phyloP scores from a whole-genome alignment of 2,888 invertebrate species.

The Poecilobothrus nobilitatus region DNA sequence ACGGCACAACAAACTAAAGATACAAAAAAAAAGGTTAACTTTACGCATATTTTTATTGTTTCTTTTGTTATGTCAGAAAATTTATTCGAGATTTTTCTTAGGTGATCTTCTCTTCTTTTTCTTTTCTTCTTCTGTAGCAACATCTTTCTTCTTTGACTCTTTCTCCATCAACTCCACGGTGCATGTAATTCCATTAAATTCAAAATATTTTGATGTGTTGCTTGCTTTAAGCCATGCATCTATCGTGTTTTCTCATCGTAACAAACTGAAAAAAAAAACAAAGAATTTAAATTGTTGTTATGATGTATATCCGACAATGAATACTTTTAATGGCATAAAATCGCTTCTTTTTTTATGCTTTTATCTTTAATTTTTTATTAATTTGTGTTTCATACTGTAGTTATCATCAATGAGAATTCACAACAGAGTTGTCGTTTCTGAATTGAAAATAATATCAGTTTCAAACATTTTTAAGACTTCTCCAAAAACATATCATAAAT shows the following conservation, averaged over 20 bases:
- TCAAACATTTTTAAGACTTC: too few relatives aligned
- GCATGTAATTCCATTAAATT: not conserved
- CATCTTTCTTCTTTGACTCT: too few relatives aligned
- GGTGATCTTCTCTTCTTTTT: not conserved
- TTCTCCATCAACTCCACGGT: too few relatives aligned
- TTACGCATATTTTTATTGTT: not conserved
- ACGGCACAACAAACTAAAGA: not conserved
- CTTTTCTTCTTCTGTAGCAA: too few relatives aligned
- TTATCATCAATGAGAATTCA: not conserved
- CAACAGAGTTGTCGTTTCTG: not conserved
- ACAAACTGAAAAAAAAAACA: not conserved
- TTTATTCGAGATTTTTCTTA: not conserved
- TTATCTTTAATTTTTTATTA: not conserved
- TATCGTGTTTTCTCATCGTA: not conserved
- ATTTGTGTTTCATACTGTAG: not conserved
- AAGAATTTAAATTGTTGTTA: not conserved
- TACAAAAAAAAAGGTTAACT: not conserved
- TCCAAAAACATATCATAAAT: too few relatives aligned
- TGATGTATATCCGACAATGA: not conserved
- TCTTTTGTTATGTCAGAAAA: conserved; percentile 2
- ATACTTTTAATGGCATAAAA: not conserved
- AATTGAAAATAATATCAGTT: too few relatives aligned
- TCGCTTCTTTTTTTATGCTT: not conserved
- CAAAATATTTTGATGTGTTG: not conserved
- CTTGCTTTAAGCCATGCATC: not conserved